Evolutionary conservation across 2,888 invertebrate species (phyloP).

Genomic region (Odontothrips loti): DNA sequence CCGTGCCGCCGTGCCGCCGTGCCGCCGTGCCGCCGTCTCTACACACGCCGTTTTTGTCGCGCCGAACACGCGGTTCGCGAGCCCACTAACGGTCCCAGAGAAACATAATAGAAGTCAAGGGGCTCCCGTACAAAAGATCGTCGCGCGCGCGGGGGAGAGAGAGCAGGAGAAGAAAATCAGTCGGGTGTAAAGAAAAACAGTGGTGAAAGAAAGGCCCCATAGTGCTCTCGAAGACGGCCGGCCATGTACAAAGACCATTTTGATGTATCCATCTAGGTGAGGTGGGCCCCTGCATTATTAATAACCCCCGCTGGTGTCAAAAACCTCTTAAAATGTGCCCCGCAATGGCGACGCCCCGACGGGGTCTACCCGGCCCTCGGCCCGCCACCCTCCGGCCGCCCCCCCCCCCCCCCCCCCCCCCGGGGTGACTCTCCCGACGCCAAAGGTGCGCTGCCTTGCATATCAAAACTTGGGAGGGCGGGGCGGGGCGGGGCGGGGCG

Average conservation of each 20-base stretch:
- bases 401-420: too few relatives aligned
- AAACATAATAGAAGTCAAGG: too few relatives aligned
- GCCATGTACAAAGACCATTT: slow-evolving; percentile 16
- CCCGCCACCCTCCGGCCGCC: neutral
- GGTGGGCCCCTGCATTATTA: neutral
- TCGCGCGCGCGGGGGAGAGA: too few relatives aligned
- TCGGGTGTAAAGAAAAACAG: slow-evolving; percentile 9
- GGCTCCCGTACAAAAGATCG: too few relatives aligned
- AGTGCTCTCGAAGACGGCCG: neutral
- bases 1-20: too few relatives aligned
- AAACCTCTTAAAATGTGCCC: slow-evolving; percentile 10
- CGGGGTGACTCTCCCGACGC: too few relatives aligned
- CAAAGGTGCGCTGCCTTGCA: too few relatives aligned
- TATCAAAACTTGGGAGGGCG: too few relatives aligned
- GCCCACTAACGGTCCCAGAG: too few relatives aligned
- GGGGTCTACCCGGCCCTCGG: neutral
- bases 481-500: too few relatives aligned
- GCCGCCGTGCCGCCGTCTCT: neutral
- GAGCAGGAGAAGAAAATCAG: neutral
- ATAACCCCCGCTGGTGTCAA: neutral
- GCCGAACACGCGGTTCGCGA: too few relatives aligned
- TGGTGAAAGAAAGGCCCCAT: neutral
- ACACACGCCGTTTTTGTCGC: neutral
- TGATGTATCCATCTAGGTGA: slow-evolving; percentile 26
- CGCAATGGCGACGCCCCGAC: neutral